A percentile compares a stretch with the other conserved stretches of the same genome.
Conservation (phyloP, 2,113 vertebrate genomes). For the Mola mola region DNA sequence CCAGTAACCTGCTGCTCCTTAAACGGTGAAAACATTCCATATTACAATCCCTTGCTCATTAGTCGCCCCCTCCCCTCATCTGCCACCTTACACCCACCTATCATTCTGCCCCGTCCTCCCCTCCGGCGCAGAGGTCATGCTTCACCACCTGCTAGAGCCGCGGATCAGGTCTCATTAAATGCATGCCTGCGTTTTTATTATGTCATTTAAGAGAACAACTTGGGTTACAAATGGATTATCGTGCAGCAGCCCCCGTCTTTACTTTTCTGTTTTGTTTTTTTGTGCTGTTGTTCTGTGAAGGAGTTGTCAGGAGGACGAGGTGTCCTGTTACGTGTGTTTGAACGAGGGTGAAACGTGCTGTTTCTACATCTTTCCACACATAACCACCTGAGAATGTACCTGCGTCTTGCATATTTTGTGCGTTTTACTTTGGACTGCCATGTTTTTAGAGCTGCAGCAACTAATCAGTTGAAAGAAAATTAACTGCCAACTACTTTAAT, state of each 20-base stretch:
- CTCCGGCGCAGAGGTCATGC: slow-evolving; percentile 43
- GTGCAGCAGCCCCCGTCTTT: slow-evolving; percentile 14
- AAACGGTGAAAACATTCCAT: slow-evolving; percentile 62
- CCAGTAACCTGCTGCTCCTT: slow-evolving; percentile 54
- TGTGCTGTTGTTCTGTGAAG: slow-evolving; percentile 38
- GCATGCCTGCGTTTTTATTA: slow-evolving; percentile 43
- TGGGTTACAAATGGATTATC: slow-evolving; percentile 66
- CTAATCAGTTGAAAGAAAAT: no score
- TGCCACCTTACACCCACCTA: slow-evolving; percentile 58
- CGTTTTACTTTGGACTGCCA: no score
- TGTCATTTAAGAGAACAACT: slow-evolving; percentile 58
- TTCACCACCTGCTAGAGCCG: slow-evolving; percentile 47
- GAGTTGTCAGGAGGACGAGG: slow-evolving; percentile 30
- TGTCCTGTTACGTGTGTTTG: slow-evolving; percentile 67
- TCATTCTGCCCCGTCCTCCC: slow-evolving; percentile 49
- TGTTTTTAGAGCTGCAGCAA: no score
- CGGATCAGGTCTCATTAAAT: slow-evolving; percentile 67
- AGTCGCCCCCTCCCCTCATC: slow-evolving; percentile 40
- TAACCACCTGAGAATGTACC: slow-evolving; percentile 5
- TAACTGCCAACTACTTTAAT: no score
- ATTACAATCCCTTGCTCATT: slow-evolving; percentile 59
- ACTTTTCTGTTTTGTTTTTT: slow-evolving; percentile 3
- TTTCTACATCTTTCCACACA: slow-evolving; percentile 44
- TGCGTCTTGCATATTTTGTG: no score
- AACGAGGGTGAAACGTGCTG: no score